phyloP scores from a whole-genome alignment of 2,113 vertebrate species.

The Monarcha castaneiventris region DNA sequence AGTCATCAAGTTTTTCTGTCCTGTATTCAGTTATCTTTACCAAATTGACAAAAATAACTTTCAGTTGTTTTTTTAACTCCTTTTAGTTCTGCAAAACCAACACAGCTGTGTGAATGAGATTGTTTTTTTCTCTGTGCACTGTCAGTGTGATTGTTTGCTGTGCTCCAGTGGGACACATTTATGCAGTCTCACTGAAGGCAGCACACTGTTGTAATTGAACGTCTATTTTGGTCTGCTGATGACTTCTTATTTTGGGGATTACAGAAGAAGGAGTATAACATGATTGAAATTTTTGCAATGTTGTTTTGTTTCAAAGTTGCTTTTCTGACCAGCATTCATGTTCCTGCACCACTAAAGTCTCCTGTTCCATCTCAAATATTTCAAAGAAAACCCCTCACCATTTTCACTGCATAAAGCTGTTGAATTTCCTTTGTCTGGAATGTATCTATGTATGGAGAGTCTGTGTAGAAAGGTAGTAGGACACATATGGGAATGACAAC shows the following conservation, averaged over 20 bases:
- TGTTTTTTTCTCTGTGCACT: not conserved
- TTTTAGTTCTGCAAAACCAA: constrained; percentile 2
- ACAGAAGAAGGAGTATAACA: not conserved
- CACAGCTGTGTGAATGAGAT: not conserved
- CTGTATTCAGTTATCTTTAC: not conserved
- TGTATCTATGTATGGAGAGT: not conserved
- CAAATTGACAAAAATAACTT: constrained; percentile 14
- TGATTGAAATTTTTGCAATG: not conserved
- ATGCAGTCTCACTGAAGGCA: not conserved
- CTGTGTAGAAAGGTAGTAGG: not conserved
- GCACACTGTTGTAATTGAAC: not conserved
- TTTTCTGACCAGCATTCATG: not conserved
- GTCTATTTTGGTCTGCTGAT: not conserved
- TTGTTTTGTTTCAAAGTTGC: not conserved
- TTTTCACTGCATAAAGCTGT: not conserved
- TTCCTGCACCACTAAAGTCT: not conserved
- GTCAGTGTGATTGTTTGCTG: not conserved
- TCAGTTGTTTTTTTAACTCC: not conserved
- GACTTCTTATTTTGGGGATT: not conserved
- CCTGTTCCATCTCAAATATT: not conserved
- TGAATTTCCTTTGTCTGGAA: not conserved
- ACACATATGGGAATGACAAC: not conserved
- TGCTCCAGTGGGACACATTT: not conserved
- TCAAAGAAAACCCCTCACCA: not conserved
- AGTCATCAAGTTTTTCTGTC: not conserved